Evolutionary conservation across 92 coral and sea anemone genomes (phyloP).

Genomic region (Ricordea florida): DNA sequence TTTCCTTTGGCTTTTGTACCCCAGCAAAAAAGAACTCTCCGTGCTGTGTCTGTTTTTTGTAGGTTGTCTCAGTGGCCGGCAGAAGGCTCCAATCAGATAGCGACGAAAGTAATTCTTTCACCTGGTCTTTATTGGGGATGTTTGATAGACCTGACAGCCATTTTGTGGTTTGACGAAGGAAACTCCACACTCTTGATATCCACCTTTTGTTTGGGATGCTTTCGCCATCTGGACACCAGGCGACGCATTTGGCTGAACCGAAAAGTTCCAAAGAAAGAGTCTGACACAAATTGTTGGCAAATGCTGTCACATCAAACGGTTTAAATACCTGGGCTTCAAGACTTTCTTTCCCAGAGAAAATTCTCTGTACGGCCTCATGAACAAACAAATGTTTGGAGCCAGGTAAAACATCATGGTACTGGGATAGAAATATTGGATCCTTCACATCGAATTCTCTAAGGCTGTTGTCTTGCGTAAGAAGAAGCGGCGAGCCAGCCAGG

Average conservation of each 20-base stretch:
- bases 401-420: constrained; percentile 56
- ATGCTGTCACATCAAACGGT: constrained; percentile 45
- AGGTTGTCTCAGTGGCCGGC: constrained; percentile 34
- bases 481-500: constrained; percentile 79
- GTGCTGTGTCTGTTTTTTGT: not conserved
- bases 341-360: not conserved
- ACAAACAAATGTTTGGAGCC: constrained; percentile 63
- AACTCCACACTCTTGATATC: constrained; percentile 57
- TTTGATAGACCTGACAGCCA: not conserved
- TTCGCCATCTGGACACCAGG: constrained; percentile 27
- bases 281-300: constrained; percentile 46
- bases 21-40: not conserved
- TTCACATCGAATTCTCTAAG: constrained; percentile 30
- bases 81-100: constrained; percentile 54
- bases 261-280: not conserved
- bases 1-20: not conserved
- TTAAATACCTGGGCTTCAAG: constrained; percentile 26
- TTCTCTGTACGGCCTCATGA: constrained; percentile 9
- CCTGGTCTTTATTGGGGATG: not conserved
- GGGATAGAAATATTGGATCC: constrained; percentile 54
- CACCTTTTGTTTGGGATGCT: constrained; percentile 9
- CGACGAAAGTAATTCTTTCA: not conserved
- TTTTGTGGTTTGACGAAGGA: not conserved
- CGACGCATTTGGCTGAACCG: not conserved
- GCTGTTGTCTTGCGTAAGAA: constrained; percentile 72